Conservation (phyloP, 1,140 invertebrate species). For the Drosophila mojavensis region DNA sequence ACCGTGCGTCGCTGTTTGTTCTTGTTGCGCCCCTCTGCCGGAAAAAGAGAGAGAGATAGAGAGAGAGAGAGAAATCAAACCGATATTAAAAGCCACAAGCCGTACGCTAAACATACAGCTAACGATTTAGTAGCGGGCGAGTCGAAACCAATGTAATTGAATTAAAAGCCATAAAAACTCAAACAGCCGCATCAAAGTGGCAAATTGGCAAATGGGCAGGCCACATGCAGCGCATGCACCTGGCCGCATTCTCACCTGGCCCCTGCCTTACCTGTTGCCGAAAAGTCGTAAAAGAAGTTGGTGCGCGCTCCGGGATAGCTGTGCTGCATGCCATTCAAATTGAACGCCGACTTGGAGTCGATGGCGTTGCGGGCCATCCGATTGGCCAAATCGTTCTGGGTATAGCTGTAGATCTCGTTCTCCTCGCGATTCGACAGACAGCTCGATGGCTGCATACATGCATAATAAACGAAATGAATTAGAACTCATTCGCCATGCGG, state of each 20-base stretch:
- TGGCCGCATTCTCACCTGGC: neutral
- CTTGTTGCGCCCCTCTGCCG: slow-evolving; percentile 77
- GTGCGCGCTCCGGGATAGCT: slow-evolving; percentile 79
- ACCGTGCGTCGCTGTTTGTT: slow-evolving; percentile 79
- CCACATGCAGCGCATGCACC: slow-evolving; percentile 23
- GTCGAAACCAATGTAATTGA: slow-evolving; percentile 71
- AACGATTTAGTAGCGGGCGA: neutral
- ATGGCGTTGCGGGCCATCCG: slow-evolving; percentile 82
- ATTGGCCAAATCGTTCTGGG: slow-evolving; percentile 82
- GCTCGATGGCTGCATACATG: slow-evolving; percentile 90
- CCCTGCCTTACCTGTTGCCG: slow-evolving; percentile 77
- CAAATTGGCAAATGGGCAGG: slow-evolving; percentile 28
- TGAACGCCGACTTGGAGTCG: slow-evolving; percentile 82
- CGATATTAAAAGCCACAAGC: slow-evolving; percentile 57
- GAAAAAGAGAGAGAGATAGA: slow-evolving; percentile 11
- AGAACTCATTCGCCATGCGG: slow-evolving; percentile 35
- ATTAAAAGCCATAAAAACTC: slow-evolving; percentile 79
- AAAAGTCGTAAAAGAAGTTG: slow-evolving; percentile 84
- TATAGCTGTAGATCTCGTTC: slow-evolving; percentile 95
- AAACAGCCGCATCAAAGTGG: slow-evolving; percentile 48
- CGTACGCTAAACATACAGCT: slow-evolving; percentile 49
- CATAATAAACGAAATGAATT: slow-evolving; percentile 78
- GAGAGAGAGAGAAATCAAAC: slow-evolving; percentile 43
- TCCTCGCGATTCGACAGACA: slow-evolving; percentile 95
- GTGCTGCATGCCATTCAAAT: slow-evolving; percentile 83